phyloP scores from a whole-genome alignment of 2,797 vertebrate genomes.

The Corythornis leucogaster region DNA sequence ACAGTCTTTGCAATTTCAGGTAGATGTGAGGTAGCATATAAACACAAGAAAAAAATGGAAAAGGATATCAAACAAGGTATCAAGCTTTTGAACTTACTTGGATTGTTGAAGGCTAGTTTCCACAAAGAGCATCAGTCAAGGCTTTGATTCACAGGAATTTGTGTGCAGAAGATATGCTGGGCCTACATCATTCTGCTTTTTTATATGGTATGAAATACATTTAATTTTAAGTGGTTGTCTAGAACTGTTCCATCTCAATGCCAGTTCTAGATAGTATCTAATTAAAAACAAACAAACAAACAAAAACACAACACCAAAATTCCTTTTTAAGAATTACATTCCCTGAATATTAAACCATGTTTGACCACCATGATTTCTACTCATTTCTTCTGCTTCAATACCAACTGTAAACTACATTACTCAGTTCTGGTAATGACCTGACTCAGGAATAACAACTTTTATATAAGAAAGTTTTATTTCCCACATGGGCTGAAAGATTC shows the following conservation, averaged over 20 bases:
- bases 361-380: not conserved
- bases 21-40: not conserved
- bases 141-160: not conserved
- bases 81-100: not conserved
- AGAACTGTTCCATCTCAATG: not conserved
- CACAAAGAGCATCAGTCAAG: not conserved
- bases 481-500: not conserved
- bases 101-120: not conserved
- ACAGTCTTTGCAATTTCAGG: not conserved
- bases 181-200: rapidly evolving
- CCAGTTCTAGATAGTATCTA: not conserved
- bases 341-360: not conserved
- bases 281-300: not conserved
- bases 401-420: not conserved
- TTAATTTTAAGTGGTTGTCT: not conserved
- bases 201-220: not conserved
- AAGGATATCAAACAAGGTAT: not conserved
- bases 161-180: not conserved
- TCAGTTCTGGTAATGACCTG: not conserved
- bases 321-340: not conserved
- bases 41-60: not conserved
- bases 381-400: not conserved
- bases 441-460: not conserved
- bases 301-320: not conserved
- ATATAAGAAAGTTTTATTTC: not conserved